Evolutionary conservation across 1,140 invertebrate species (phyloP).

Genomic region (Galleria mellonella): DNA sequence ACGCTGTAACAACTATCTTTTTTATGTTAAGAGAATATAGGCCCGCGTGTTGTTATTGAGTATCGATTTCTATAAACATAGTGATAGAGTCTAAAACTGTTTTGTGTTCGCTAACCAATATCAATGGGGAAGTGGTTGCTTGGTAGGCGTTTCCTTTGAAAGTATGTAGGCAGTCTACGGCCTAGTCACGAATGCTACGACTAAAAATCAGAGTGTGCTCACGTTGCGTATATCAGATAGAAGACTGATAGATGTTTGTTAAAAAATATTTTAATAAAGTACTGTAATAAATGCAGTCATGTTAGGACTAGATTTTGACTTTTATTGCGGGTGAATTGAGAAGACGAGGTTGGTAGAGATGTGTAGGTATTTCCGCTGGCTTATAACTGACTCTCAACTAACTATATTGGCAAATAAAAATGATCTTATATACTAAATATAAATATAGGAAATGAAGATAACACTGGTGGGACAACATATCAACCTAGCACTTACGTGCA

Average conservation of each 20-base stretch:
- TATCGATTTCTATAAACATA: slow-evolving; percentile 16
- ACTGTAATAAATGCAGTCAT: too few species aligned
- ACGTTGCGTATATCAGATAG: background rate
- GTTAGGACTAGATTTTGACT: too few species aligned
- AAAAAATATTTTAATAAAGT: too few species aligned
- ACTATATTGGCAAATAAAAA: too few species aligned
- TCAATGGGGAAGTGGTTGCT: slow-evolving; percentile 28
- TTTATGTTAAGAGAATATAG: slow-evolving; percentile 11
- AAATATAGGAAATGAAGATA: too few species aligned
- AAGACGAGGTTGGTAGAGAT: too few species aligned
- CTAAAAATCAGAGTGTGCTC: slow-evolving; percentile 9
- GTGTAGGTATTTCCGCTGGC: too few species aligned
- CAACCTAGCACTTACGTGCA: too few species aligned
- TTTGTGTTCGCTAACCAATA: slow-evolving; percentile 1
- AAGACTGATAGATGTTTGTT: background rate
- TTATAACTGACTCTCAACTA: too few species aligned
- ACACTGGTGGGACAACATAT: too few species aligned
- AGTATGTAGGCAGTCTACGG: slow-evolving; percentile 26
- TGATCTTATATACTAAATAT: too few species aligned
- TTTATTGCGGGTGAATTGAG: too few species aligned
- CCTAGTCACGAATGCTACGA: slow-evolving; percentile 28
- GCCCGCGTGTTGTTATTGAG: slow-evolving; percentile 4
- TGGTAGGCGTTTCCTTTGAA: slow-evolving; percentile 51
- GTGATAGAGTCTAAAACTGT: slow-evolving; percentile 21
- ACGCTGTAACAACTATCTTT: slow-evolving; percentile 11